Base-by-base conservation (phyloP, 2,888 invertebrate species). In the Auanema freiburgensis region DNA sequence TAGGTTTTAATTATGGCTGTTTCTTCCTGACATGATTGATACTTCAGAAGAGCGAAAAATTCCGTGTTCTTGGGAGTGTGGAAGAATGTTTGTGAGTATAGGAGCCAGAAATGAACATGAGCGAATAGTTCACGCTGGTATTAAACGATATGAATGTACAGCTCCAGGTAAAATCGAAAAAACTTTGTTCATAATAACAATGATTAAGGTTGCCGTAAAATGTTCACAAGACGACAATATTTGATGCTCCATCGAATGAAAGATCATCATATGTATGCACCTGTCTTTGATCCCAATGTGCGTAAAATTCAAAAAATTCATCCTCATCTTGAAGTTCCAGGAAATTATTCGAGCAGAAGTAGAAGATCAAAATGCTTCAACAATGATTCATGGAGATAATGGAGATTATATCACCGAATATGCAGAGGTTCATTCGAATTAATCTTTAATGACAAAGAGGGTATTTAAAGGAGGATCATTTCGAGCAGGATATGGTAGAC, bases 41-140 rank as follows among this genome's bases (percentile, higher is more conserved):
- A 16, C 16, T 67, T 57, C 49, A 71, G 72, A 60, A 21, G 62
- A 71, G 21, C 66, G 74, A 21, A 71, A 75, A 12, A 64, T 67
- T 33, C n/a, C 50, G 10, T 79, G 79, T 51, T 21, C 59, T 33
- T 77, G 69, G 69, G 65, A 69, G 21, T 79, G 79, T 50, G 71
- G 71, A 33, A 59, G 57, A 61, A 43, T 53, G 16, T 79, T 79
- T 54, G 77, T 76, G 14, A 60, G 62, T 8, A 57, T 65, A 5
- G 67, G 71, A 12, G 63, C 66, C n/a, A 62, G 69, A 53, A 77
- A 74, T 42, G 78, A 78, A 50, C 79, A 79, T 60, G 77, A 76
- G 62, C 67, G 69, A 53, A 67, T 71, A 21, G 75, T 74, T 10
- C 79, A 79, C 56, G 46, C 61, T 10, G 73, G 69, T 23, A 50